Percentiles rank a stretch among this genome's conserved stretches.
Conservation (phyloP, 2,113 vertebrate genomes). For the Galeopterus variegatus region DNA sequence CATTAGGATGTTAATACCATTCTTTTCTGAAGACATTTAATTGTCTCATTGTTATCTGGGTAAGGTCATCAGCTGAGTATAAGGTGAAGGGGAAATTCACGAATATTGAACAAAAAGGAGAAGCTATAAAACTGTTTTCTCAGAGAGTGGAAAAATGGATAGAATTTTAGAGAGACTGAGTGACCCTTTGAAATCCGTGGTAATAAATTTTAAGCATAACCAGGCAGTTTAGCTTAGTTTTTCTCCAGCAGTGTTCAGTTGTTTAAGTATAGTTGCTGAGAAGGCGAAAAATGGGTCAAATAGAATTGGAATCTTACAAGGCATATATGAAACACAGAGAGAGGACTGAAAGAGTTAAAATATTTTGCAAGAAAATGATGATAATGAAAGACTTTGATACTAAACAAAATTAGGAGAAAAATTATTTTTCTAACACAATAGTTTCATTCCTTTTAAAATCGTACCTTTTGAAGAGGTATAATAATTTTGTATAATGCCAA, state of each 20-base stretch:
- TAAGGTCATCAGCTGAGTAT: background rate
- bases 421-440: constrained; percentile 47
- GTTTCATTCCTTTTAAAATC: constrained; percentile 15
- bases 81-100: background rate
- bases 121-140: background rate
- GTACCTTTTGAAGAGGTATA: background rate
- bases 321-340: background rate
- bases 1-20: background rate
- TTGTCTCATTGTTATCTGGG: background rate
- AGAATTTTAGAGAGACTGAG: background rate
- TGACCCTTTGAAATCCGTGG: background rate
- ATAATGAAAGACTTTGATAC: background rate
- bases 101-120: background rate
- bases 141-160: background rate
- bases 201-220: constrained; percentile 16
- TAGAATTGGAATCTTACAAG: background rate
- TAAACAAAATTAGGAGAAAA: background rate
- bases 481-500: constrained; percentile 6
- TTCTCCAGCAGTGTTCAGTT: background rate
- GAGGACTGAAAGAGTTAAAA: background rate
- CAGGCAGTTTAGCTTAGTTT: background rate
- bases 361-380: background rate
- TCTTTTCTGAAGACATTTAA: constrained; percentile 5
- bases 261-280: background rate
- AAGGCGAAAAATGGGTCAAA: background rate